Evolutionary conservation across 2,113 vertebrate genomes (phyloP).

Genomic region (Dipodomys spectabilis): DNA sequence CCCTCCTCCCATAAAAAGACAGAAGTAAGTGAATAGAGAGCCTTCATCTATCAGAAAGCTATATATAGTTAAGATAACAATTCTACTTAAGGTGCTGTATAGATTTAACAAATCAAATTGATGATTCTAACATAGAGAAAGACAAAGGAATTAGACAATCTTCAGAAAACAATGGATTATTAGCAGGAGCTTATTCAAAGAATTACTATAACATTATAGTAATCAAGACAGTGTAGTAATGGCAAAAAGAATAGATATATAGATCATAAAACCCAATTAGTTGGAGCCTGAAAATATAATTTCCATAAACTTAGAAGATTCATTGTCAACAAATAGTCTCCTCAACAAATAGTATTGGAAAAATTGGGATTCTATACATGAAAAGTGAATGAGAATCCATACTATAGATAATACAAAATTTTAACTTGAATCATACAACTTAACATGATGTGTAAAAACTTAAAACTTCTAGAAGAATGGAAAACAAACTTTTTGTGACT

Average conservation of each 20-base stretch:
- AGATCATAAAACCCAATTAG: neutral
- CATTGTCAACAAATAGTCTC: neutral
- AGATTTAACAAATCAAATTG: neutral
- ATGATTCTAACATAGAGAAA: neutral
- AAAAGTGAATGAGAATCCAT: neutral
- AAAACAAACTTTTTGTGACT: neutral
- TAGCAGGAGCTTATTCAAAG: neutral
- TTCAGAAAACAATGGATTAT: neutral
- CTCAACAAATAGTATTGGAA: neutral
- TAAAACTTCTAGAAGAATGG: constrained; percentile 14
- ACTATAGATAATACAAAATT: neutral
- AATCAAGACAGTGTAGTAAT: neutral
- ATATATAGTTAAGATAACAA: neutral
- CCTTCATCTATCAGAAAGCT: neutral
- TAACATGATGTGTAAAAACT: constrained; percentile 3
- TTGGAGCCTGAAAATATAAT: neutral
- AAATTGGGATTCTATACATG: neutral
- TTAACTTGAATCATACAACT: constrained; percentile 6
- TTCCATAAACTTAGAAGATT: neutral
- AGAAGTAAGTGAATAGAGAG: neutral
- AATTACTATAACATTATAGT: neutral
- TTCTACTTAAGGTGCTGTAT: neutral
- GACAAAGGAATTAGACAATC: neutral
- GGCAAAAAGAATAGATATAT: neutral
- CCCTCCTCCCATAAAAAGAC: neutral